Conservation (phyloP, 2,797 vertebrate species). For the Knipowitschia caucasica region DNA sequence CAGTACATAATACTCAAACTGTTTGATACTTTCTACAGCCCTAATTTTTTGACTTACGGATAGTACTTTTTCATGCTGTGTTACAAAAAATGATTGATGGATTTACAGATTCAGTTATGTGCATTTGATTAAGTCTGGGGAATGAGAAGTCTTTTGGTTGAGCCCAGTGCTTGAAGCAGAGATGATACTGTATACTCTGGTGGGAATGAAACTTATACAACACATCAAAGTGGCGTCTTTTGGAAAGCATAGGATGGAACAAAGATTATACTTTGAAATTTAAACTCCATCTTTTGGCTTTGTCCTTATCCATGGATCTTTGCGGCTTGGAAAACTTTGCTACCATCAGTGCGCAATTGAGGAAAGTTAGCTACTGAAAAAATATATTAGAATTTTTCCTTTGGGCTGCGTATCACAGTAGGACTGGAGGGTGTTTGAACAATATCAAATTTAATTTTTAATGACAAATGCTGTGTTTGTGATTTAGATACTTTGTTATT, state of each 20-base stretch:
- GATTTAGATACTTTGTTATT: too few species aligned
- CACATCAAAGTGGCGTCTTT: constrained; percentile 6
- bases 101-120: background rate
- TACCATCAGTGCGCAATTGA: background rate
- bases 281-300: background rate
- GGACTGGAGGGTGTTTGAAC: too few species aligned
- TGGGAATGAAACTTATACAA: constrained; percentile 1
- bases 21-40: too few species aligned
- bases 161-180: background rate
- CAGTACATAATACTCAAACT: too few species aligned
- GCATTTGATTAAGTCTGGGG: background rate
- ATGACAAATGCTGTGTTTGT: too few species aligned
- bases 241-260: constrained; percentile 4
- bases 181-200: constrained; percentile 8
- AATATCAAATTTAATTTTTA: too few species aligned
- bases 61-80: background rate
- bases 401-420: too few species aligned
- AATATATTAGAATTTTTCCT: background rate
- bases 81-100: background rate
- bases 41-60: too few species aligned
- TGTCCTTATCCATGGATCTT: constrained; percentile 6
- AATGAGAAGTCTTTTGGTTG: constrained; percentile 16
- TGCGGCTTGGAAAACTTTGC: background rate
- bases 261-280: constrained; percentile 4
- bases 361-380: background rate